Base-by-base conservation (phyloP, 2,888 invertebrate genomes). In the Drosophila rubida region DNA sequence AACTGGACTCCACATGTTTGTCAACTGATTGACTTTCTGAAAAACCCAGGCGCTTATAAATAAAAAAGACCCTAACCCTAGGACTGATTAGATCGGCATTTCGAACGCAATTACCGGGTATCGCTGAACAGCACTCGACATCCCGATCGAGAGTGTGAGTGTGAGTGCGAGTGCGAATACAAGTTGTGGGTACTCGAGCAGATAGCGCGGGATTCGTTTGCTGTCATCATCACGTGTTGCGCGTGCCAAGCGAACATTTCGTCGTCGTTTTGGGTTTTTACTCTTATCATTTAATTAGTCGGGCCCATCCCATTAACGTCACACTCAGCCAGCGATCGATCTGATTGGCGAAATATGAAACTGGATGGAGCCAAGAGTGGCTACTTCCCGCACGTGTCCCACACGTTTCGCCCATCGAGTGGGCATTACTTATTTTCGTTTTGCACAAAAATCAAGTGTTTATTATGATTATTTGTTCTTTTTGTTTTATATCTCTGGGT, bases 261-360 rank as follows among this genome's bases (percentile, higher is more conserved):
- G 2, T 37, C 2, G 2, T 37, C 14, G 7, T 37, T 44, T 59
- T 64, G 57, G 44, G 35, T 63, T 48, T 62, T 54, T 25, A 35
- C 32, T 39, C 48, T 80, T 80, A 80, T 80, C 80, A 82, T 65
- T 80, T 80, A 80, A 80, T 80, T 82, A 80, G 64, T 62, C 69
- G 39, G 54, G 53, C 35, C 44, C 42, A 45, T 27, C 14, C 37
- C 27, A 19, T 23, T 39, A 53, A 59, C 70, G 74, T 74, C 74
- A 66, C 13, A 11, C 32, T 1, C 30, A 4, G 11, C 30, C 4
- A 13, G 4, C 27, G 23, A 37, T 55, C 54, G 44, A 11, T 32
- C 39, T 72, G 62, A 69, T 75, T 64, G 46, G 35, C 11, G 8
- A 37, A n/a, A 32, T 32, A 42, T 39, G 7, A 16, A 16, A 14